Evolutionary conservation across 2,113 vertebrate genomes (phyloP).

Genomic region (Marmota monax): DNA sequence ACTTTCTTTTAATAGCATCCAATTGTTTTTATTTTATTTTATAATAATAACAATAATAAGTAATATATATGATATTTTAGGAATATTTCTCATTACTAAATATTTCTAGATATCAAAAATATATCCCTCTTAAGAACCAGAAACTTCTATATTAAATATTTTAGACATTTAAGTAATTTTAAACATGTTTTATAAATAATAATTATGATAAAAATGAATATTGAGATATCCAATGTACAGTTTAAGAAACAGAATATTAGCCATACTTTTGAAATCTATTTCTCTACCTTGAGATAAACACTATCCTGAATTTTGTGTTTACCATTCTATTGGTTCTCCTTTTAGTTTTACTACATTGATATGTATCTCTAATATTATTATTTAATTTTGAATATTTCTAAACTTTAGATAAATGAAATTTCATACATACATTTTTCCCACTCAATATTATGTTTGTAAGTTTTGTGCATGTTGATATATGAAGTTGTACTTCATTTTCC

Average conservation of each 20-base stretch:
- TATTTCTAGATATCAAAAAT: conserved; percentile 26
- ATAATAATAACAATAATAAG: conserved; percentile 48
- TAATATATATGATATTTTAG: neutral
- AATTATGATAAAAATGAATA: conserved; percentile 40
- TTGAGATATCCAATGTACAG: neutral
- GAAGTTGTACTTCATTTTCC: neutral
- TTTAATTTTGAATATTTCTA: conserved; percentile 33
- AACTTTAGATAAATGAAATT: neutral
- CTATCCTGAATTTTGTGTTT: conserved; percentile 5
- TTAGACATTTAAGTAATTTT: neutral
- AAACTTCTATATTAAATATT: neutral
- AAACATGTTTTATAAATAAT: neutral
- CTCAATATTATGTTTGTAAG: neutral
- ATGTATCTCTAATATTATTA: neutral
- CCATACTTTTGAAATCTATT: neutral
- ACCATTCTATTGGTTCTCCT: neutral
- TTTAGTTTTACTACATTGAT: neutral
- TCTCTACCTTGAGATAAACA: neutral
- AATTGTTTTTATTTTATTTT: conserved; percentile 14
- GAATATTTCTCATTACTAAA: conserved; percentile 36
- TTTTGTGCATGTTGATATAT: neutral
- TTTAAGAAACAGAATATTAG: neutral
- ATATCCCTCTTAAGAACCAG: neutral
- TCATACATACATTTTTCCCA: neutral
- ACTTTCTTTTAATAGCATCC: neutral